A percentile compares a stretch with the other conserved stretches of the same genome.
Evolutionary conservation across 2,888 invertebrate species (phyloP).

Genomic region (Gymnocheta viridis): DNA sequence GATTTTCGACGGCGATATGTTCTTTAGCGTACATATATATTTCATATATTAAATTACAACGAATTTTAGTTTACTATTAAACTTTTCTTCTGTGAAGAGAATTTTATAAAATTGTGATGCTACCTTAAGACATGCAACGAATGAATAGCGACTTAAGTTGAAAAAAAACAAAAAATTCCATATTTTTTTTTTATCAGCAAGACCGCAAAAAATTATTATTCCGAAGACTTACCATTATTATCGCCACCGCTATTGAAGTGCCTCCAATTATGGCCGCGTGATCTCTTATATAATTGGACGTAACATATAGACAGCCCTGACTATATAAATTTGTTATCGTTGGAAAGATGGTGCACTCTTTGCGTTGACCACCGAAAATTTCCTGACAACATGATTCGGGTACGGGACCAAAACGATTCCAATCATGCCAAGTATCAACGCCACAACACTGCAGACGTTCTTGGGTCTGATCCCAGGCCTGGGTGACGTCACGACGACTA

Average conservation of each 20-base stretch:
- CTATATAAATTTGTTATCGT: conserved; percentile 83
- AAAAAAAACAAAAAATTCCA: too few species aligned
- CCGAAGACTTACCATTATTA: conserved; percentile 91
- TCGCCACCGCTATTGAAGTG: conserved; percentile 91
- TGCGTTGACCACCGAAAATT: conserved; percentile 83
- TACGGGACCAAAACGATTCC: conserved; percentile 87
- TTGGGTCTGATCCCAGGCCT: conserved; percentile 95
- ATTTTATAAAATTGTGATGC: too few species aligned
- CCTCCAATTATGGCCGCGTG: conserved; percentile 92
- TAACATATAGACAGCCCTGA: conserved; percentile 89
- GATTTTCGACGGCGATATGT: too few species aligned
- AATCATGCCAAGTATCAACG: conserved; percentile 88
- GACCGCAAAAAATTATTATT: too few species aligned
- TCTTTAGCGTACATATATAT: too few species aligned
- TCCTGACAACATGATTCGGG: conserved; percentile 91
- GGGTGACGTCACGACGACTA: conserved; percentile 86
- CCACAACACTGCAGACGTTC: conserved; percentile 92
- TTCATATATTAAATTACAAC: too few species aligned
- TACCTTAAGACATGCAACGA: too few species aligned
- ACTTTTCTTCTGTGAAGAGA: too few species aligned
- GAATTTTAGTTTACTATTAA: too few species aligned
- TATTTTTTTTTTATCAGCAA: too few species aligned
- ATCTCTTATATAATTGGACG: conserved; percentile 87
- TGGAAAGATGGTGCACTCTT: conserved; percentile 80
- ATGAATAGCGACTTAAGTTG: too few species aligned